Evolutionary conservation across 2,113 vertebrate genomes (phyloP).

Genomic region (Gobiocypris rarus): DNA sequence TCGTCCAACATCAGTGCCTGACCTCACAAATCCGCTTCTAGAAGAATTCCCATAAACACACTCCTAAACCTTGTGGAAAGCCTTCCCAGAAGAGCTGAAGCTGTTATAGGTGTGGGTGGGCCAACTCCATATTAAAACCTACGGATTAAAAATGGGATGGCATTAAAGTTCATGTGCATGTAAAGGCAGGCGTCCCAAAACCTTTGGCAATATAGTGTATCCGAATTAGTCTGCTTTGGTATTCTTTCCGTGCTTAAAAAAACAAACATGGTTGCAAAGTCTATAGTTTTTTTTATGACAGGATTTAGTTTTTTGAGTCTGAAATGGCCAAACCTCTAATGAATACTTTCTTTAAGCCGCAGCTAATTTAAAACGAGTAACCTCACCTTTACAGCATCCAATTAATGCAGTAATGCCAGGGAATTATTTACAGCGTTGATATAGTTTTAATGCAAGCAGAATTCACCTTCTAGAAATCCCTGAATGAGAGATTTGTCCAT

Average conservation of each 20-base stretch:
- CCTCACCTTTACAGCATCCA: slow-evolving; percentile 41
- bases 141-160: too few species aligned
- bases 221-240: not conserved
- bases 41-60: too few species aligned
- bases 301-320: not conserved
- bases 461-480: slow-evolving; percentile 45
- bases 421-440: slow-evolving; percentile 41
- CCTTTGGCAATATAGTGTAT: too few species aligned
- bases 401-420: slow-evolving; percentile 30
- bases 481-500: slow-evolving; percentile 54
- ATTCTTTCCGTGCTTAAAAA: not conserved
- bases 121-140: too few species aligned
- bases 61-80: too few species aligned
- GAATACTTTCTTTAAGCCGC: slow-evolving; percentile 14
- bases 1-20: too few species aligned
- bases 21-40: too few species aligned
- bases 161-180: too few species aligned
- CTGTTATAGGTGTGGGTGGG: too few species aligned
- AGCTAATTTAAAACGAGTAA: slow-evolving; percentile 39
- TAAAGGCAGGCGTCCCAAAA: too few species aligned
- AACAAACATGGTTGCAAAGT: not conserved
- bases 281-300: not conserved
- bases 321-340: slow-evolving; percentile 20
- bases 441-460: slow-evolving; percentile 35
- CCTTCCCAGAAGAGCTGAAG: too few species aligned